Conservation (phyloP, 1,140 invertebrate genomes). For the Varroa destructor region DNA sequence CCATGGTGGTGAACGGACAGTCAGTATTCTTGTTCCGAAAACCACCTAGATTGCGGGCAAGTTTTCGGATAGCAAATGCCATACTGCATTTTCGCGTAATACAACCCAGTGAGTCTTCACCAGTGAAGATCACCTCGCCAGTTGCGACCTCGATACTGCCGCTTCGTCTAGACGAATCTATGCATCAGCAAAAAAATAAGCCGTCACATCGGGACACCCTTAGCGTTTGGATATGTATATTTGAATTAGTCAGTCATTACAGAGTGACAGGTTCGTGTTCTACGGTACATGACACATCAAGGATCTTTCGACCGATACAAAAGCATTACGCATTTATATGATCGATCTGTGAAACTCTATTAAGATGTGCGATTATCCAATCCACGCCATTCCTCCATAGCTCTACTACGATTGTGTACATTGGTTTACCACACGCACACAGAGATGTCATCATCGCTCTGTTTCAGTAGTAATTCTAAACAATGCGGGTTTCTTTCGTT, state of each 20-base stretch:
- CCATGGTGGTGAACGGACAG: constrained; percentile 7
- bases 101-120: too few relatives aligned
- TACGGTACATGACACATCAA: too few relatives aligned
- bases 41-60: not conserved
- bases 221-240: constrained; percentile 2
- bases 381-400: not conserved
- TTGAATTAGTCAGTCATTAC: constrained; percentile 9
- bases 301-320: too few relatives aligned
- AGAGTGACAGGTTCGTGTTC: not conserved
- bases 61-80: too few relatives aligned
- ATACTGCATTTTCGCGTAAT: too few relatives aligned
- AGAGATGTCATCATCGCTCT: too few relatives aligned
- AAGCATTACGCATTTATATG: too few relatives aligned
- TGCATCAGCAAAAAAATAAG: too few relatives aligned
- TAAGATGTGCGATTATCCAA: not conserved
- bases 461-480: too few relatives aligned
- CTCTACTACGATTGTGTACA: not conserved
- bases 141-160: not conserved
- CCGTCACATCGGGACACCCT: too few relatives aligned
- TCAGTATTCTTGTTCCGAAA: not conserved
- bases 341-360: not conserved
- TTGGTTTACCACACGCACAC: too few relatives aligned
- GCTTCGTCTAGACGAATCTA: not conserved
- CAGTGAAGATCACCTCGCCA: not conserved
- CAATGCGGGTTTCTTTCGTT: too few relatives aligned